Evolutionary conservation across 1,140 invertebrate species (phyloP).

Genomic region (Eriosoma lanigerum): DNA sequence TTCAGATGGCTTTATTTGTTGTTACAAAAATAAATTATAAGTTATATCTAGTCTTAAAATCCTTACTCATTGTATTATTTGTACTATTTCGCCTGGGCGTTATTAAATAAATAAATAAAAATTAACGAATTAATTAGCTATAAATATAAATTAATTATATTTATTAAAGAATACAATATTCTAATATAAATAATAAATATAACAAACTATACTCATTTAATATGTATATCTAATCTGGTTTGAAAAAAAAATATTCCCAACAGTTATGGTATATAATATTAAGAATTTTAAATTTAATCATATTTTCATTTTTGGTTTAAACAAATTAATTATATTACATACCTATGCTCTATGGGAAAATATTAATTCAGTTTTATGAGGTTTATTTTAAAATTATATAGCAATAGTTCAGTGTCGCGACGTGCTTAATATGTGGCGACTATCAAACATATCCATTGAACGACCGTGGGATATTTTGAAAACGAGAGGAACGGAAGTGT

Average conservation of each 20-base stretch:
- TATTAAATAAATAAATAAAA: too few relatives aligned
- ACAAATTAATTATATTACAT: too few relatives aligned
- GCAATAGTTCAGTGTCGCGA: constrained; percentile 11
- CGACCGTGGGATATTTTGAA: constrained; percentile 35
- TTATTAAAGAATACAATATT: too few relatives aligned
- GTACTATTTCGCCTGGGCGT: too few relatives aligned
- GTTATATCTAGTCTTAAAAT: too few relatives aligned
- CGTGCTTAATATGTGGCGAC: background rate
- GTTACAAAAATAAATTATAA: too few relatives aligned
- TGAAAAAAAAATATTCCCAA: background rate
- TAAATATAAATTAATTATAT: too few relatives aligned
- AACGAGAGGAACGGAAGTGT: constrained; percentile 27
- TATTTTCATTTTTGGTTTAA: background rate
- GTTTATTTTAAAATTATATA: background rate
- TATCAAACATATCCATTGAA: background rate
- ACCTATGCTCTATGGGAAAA: constrained; percentile 1
- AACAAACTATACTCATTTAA: too few relatives aligned
- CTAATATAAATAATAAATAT: too few relatives aligned
- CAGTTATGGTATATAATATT: background rate
- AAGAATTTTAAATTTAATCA: constrained; percentile 1
- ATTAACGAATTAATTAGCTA: too few relatives aligned
- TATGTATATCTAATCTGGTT: background rate
- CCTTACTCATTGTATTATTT: too few relatives aligned
- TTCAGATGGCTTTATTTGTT: too few relatives aligned
- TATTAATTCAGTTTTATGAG: constrained; percentile 14